Evolutionary conservation across 2,113 vertebrate genomes (phyloP).

Genomic region (Amblyopsis rosae): DNA sequence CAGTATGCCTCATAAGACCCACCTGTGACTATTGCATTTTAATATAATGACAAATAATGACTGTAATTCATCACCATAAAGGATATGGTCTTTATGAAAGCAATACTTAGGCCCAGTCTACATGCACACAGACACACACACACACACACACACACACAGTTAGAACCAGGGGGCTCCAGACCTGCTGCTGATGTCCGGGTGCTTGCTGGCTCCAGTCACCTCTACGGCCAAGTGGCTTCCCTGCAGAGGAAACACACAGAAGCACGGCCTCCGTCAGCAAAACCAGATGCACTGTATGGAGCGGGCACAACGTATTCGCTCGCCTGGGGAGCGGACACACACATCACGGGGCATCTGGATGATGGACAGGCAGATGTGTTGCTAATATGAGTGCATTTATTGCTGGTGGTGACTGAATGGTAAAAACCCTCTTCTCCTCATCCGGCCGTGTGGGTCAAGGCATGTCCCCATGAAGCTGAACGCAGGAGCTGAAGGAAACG

Average conservation of each 20-base stretch:
- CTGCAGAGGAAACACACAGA: slow-evolving; percentile 44
- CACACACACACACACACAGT: slow-evolving; percentile 37
- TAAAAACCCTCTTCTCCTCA: no score
- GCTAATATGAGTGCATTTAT: no score
- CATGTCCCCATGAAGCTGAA: no score
- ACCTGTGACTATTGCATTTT: no score
- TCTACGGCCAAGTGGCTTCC: slow-evolving; percentile 35
- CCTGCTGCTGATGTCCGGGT: slow-evolving; percentile 47
- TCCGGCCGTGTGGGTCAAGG: no score
- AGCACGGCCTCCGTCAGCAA: not conserved
- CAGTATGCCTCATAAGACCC: no score
- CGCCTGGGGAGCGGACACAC: not conserved
- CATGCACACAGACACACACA: slow-evolving; percentile 16
- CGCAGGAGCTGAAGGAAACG: not conserved
- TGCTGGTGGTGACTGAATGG: no score
- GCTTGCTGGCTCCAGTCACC: slow-evolving; percentile 46
- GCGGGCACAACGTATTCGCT: no score
- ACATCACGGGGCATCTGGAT: slow-evolving; percentile 20
- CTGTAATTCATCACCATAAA: no score
- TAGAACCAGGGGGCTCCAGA: slow-evolving; percentile 21
- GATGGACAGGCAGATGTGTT: not conserved
- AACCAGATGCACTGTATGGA: no score
- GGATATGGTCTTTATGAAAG: not conserved
- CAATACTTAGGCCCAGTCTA: not conserved
- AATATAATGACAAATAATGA: no score